These are phyloP conservation scores for Drosophila lacteicornis DNA, from an alignment of 1,140 invertebrate species.

Conservation along the genomic window DNA sequence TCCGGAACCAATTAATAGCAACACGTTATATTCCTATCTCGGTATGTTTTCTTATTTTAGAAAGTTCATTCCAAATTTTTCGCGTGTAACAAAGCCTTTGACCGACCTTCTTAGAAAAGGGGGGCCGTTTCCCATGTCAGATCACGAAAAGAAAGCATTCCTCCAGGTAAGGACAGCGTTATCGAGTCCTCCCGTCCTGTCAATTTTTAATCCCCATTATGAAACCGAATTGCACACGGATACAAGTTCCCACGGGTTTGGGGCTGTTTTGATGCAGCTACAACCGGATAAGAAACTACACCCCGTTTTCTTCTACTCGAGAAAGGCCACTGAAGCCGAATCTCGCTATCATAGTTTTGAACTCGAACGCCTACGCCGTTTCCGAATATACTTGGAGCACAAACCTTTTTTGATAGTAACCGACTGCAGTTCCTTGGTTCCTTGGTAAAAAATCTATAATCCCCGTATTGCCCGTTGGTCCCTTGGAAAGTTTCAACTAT, in stretches of 20 bases:
- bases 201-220: neutral
- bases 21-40: slow-evolving; percentile 9
- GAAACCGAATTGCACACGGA: slow-evolving; percentile 3
- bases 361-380: neutral
- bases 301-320: slow-evolving; percentile 5
- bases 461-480: no score
- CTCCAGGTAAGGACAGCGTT: neutral
- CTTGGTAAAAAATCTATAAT: neutral
- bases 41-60: slow-evolving; percentile 11
- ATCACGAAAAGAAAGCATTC: neutral
- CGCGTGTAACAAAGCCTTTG: neutral
- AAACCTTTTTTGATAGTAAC: slow-evolving; percentile 18
- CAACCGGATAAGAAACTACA: slow-evolving; percentile 3
- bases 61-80: neutral
- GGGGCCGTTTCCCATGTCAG: neutral
- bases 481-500: slow-evolving; percentile 1
- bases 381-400: slow-evolving; percentile 5
- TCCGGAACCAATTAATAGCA: slow-evolving; percentile 3
- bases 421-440: slow-evolving; percentile 1
- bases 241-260: neutral
- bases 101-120: slow-evolving; percentile 1
- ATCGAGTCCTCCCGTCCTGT: neutral
- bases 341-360: no score
- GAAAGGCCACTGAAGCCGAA: neutral
- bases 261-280: neutral